These are phyloP conservation scores for Nothocercus julius DNA, from an alignment of 2,113 vertebrate species.

Conservation along the genomic window DNA sequence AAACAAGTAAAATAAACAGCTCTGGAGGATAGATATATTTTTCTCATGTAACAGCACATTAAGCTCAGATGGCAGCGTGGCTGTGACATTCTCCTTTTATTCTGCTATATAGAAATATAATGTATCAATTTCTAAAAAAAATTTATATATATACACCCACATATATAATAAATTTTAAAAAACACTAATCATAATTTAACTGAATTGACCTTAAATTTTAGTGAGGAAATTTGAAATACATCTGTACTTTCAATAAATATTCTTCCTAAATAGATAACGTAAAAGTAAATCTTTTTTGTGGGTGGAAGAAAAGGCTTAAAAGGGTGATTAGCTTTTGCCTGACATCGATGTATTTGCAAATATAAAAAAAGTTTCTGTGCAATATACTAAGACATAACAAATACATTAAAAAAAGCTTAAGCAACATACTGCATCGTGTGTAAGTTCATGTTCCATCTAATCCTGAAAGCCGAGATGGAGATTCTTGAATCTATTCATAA, in stretches of 20 bases:
- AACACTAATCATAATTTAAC: neutral
- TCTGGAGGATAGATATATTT: neutral
- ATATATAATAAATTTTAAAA: too few species aligned
- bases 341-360: neutral
- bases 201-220: neutral
- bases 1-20: neutral
- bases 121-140: neutral
- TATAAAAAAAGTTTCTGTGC: neutral
- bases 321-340: neutral
- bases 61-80: neutral
- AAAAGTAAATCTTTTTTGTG: neutral
- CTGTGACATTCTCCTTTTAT: neutral
- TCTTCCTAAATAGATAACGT: neutral
- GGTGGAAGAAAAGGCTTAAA: neutral
- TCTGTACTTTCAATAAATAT: neutral
- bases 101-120: neutral
- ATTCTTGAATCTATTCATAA: neutral
- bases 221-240: neutral
- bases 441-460: neutral
- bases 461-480: constrained; percentile 1
- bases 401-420: constrained; percentile 41
- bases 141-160: too few species aligned
- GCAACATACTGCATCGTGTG: neutral
- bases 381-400: constrained; percentile 41
- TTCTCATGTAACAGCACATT: neutral